Evolutionary conservation across 2,113 vertebrate species (phyloP), one percentile per base, ranked within the genome.

Genomic region (Rhabdornis inornatus): DNA sequence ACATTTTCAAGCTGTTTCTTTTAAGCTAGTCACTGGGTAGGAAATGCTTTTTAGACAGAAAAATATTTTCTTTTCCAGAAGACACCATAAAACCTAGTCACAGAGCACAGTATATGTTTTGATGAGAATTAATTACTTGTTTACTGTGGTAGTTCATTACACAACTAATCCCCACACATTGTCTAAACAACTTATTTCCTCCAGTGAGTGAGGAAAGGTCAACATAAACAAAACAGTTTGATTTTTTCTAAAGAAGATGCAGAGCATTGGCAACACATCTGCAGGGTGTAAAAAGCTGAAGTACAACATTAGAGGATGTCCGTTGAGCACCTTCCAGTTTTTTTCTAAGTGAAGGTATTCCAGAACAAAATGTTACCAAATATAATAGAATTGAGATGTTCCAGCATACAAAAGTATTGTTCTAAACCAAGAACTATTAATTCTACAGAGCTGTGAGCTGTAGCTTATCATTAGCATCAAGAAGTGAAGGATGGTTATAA

Each of bases 1-100:
- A 96, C 56, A 82, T 68, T 92, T 95, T 75, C 76, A 88, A 85
- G 71, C 87, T 87, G 80, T 68, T 95, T 90, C 83, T 93, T 87
- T 96, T 68, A 90, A 81, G 68, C 79, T 28, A 86, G 76, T 84
- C 40, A 90, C 52, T 82, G 80, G 37, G 49, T 89, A 94, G 83
- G 76, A 97, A 95, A 94, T 84, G 71, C 71, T 95, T 93, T 92
- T 90, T 65, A 82, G 56, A 82, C 76, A 94, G 83, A 89, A 86
- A 89, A 94, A 82, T 83, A 95, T 76, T 92, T 95, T 84, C 63
- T 88, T 95, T 94, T 90, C 83, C 94, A 96, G 79, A 87, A 89
- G 37, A 93, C 49, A 70, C 69, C 69, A 63, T 76, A 78, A 96
- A 96, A 92, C 69, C 60, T 40, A 44, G 1, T 7, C 63, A 85